Base-by-base conservation (phyloP, 30 jellyfish, hydroid and myxozoan species). In the Mastigias papua region DNA sequence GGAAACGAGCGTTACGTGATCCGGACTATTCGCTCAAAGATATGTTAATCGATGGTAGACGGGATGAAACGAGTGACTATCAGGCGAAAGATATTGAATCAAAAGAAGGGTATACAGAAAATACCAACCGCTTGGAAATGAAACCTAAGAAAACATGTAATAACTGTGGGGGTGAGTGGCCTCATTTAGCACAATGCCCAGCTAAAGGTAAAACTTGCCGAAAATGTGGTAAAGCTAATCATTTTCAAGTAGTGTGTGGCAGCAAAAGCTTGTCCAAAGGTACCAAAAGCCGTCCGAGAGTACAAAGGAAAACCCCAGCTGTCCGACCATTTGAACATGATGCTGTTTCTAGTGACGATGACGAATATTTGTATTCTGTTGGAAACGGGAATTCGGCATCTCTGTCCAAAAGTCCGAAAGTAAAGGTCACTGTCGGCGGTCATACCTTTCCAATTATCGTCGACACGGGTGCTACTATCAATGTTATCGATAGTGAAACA, bases 1-100 rank as follows among this genome's bases (percentile, higher is more conserved):
- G 87, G 6, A 50, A 76, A 76, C 26, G 81, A 63, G 87, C 87
- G 34, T 33, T 76, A 35, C 87, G 87, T 15, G 87, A 48, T 35
- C 87, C 87, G 26, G 34, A 57, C 57, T 76, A 19, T 34, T 69
- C 32, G 32, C 35, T 72, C 27, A 72, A 72, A 75, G 89, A 82
- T 30, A 78, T 78, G 89, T 60, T 78, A 80, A 27, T 78, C 32
- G 89, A 78, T 28, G 89, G 80, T 60, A 50, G 89, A 50, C 31
- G 89, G 54, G 82, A 78, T 60, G 89, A 78, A 78, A 66, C 58
- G 57, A 78, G 89, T 57, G 30, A 82, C n/a, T 49, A 30, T 17
- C 87, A 37, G 11, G 54, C 6, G 54, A 37, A 37, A 11, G 54
- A 37, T 11, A 37, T 37, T 37, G 54, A 37, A 37, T 37, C 54